Evolutionary conservation across 2,797 vertebrate species (phyloP).

Genomic region (Anomalospiza imberbis): DNA sequence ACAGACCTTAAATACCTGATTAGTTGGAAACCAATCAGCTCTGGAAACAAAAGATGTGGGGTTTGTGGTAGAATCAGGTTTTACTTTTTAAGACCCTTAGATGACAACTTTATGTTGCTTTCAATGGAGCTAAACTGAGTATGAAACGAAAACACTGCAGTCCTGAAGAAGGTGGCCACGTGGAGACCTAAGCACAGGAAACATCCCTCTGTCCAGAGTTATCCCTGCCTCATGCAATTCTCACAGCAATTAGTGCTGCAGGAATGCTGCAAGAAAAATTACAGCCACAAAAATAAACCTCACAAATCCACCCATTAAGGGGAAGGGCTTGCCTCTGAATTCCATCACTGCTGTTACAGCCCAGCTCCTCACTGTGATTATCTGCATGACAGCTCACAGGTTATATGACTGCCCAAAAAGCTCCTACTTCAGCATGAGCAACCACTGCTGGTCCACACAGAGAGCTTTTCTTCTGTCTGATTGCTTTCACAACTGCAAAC

Average conservation of each 20-base stretch:
- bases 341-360: background rate
- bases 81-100: background rate
- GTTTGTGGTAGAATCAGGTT: background rate
- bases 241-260: background rate
- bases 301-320: background rate
- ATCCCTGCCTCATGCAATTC: background rate
- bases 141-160: rapidly evolving
- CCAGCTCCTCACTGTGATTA: background rate
- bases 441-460: background rate
- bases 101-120: background rate
- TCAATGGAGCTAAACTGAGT: background rate
- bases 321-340: background rate
- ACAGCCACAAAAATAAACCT: rapidly evolving
- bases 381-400: background rate
- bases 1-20: background rate
- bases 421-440: background rate
- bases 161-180: rapidly evolving
- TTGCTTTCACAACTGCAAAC: background rate
- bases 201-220: background rate
- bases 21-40: background rate
- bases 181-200: background rate
- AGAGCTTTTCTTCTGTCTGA: background rate
- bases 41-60: background rate
- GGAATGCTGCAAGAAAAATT: background rate
- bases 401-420: background rate